Conservation (phyloP, 53 echinoderm and acorn worm species). For the Mesocentrotus franciscanus region DNA sequence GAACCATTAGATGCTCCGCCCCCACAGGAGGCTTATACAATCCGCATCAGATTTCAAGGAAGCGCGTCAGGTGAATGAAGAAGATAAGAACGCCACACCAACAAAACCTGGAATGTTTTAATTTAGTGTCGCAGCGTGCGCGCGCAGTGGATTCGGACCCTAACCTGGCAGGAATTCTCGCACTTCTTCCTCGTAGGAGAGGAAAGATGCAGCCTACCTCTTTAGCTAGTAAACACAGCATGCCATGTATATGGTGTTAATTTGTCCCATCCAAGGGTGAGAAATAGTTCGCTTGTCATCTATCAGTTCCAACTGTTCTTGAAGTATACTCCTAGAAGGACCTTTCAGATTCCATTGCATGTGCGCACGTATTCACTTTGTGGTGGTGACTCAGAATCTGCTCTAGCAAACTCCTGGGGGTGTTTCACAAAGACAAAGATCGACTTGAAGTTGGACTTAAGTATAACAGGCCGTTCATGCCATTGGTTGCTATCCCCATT, state of each 20-base stretch:
- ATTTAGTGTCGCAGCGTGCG: conserved; percentile 41
- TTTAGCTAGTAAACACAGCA: conserved; percentile 54
- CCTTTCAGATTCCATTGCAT: no score
- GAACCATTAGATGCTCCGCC: not conserved
- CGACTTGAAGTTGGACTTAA: no score
- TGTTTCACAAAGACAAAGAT: no score
- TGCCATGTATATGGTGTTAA: conserved; percentile 55
- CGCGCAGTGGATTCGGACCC: not conserved
- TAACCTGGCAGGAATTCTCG: conserved; percentile 33
- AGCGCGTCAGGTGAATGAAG: conserved; percentile 43
- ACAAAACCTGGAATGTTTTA: conserved; percentile 48
- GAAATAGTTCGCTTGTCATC: conserved; percentile 23
- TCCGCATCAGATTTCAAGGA: conserved; percentile 37
- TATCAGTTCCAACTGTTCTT: not conserved
- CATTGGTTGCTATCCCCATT: no score
- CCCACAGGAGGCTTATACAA: conserved; percentile 10
- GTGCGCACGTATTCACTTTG: no score
- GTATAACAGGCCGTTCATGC: no score
- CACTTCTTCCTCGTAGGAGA: not conserved
- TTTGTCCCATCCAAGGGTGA: conserved; percentile 52
- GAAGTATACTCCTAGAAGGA: not conserved
- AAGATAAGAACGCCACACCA: not conserved
- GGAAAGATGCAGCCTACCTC: not conserved
- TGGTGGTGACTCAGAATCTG: no score
- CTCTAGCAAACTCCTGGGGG: no score